These are phyloP conservation scores for Callocephalon fimbriatum DNA, from an alignment of 2,113 vertebrate genomes.

Conservation along the genomic window DNA sequence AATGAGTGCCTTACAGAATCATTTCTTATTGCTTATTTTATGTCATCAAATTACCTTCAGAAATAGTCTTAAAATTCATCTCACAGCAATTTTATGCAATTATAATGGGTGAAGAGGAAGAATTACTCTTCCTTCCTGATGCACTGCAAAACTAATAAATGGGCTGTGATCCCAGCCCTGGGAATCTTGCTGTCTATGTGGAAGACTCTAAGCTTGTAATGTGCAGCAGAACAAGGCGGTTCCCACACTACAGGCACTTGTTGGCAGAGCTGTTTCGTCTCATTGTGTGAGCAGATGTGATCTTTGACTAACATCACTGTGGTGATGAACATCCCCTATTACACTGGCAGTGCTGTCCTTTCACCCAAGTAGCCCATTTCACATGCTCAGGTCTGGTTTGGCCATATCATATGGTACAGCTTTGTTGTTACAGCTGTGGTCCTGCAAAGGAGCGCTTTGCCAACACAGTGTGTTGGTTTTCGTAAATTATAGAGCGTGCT, in stretches of 20 bases:
- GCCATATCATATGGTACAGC: background rate
- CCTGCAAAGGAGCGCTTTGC: background rate
- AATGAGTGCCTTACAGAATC: constrained; percentile 66
- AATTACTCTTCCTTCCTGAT: constrained; percentile 47
- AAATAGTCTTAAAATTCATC: constrained; percentile 48
- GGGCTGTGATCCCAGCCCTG: background rate
- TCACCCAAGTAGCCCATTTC: background rate
- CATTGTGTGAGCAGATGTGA: constrained; percentile 47
- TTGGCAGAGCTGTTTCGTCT: constrained; percentile 35
- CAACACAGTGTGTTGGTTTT: background rate
- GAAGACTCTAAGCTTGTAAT: background rate
- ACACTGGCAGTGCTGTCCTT: background rate
- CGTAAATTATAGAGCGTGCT: background rate
- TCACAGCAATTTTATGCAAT: background rate
- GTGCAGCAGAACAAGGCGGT: background rate
- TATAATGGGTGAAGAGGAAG: constrained; percentile 23
- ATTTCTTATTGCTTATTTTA: constrained; percentile 52
- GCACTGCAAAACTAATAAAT: constrained; percentile 39
- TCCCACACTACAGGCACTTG: constrained; percentile 2
- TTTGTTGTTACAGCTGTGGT: constrained; percentile 27
- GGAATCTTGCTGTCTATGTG: background rate
- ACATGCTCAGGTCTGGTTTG: background rate
- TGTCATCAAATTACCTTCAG: constrained; percentile 54
- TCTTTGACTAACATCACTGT: background rate
- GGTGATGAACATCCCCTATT: background rate